These are phyloP conservation scores for Pomacea maculata DNA, from an alignment of 1,140 invertebrate species.

Conservation along the genomic window DNA sequence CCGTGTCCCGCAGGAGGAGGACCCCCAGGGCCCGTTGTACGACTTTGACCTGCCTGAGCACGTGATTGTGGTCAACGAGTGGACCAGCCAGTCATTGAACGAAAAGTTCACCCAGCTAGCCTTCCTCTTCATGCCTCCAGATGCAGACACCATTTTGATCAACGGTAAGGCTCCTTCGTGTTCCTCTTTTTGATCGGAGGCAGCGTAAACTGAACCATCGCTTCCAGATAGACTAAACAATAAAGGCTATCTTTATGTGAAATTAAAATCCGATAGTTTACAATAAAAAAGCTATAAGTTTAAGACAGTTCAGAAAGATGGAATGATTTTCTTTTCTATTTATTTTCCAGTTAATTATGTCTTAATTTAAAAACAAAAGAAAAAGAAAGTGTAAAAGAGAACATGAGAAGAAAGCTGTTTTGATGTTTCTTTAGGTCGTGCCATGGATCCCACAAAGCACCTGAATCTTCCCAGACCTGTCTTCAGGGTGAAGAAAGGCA, in stretches of 20 bases:
- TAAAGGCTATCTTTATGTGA: too few species aligned
- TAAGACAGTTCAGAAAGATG: too few species aligned
- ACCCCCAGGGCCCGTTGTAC: conserved; percentile 30
- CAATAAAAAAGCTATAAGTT: too few species aligned
- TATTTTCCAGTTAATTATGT: too few species aligned
- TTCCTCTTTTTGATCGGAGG: too few species aligned
- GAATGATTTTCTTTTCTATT: too few species aligned
- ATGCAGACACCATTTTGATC: conserved; percentile 79
- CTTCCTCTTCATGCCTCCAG: conserved; percentile 79
- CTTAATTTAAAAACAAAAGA: too few species aligned
- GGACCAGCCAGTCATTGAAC: conserved; percentile 60
- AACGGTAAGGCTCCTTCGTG: conserved; percentile 71
- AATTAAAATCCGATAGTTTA: too few species aligned
- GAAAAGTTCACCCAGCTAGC: conserved; percentile 83
- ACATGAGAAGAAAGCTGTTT: not conserved
- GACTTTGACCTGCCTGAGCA: conserved; percentile 34
- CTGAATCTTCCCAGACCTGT: conserved; percentile 33
- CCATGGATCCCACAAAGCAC: not conserved
- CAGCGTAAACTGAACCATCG: too few species aligned
- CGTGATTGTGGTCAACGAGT: conserved; percentile 42
- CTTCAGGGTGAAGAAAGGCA: conserved; percentile 37
- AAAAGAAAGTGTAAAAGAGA: too few species aligned
- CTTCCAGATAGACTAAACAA: too few species aligned
- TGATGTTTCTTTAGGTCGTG: not conserved
- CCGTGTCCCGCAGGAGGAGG: conserved; percentile 17